Evolutionary conservation across 2,797 vertebrate genomes (phyloP), one percentile per base, ranked within the genome.

Genomic region (Dendrocincla tyrannina): DNA sequence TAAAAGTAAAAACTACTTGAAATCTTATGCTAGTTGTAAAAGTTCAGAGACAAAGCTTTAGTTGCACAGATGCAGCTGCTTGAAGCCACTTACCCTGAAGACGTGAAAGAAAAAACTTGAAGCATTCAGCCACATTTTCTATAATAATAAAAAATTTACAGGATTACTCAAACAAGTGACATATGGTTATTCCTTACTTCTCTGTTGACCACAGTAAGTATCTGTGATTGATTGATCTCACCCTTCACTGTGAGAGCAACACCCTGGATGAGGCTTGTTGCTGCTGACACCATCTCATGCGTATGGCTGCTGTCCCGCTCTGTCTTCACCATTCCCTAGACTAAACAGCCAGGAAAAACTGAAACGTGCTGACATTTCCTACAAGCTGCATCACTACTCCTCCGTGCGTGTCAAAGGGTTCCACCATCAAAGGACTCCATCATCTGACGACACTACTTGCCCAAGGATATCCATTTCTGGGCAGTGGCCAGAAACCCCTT

Each of bases 271-370:
- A 87, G 42, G 55, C 56, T 86, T 63, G 35, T 10, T 93, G 68
- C 46, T 5, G 19, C 62, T 92, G 80, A 93, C 80, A 95, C 78
- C 88, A 84, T 83, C 88, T 92, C 80, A 73, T 47, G 66, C 0
- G 4, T 50, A 95, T 79, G 81, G 93, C 91, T 93, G 85, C 89
- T 73, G 66, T 95, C 91, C 93, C 79, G 2, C 82, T 85, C 85
- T 80, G 70, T 89, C 95, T 95, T 96, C 17, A 11, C 93, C 84
- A 84, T 96, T 94, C 90, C 92, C 79, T 74, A 44, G 85, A 58
- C 62, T 93, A 49, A 95, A 91, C 56, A 95, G 93, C 90, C 96
- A 96, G 96, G 93, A 95, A 97, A 97, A 97, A 91, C 86, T 96
- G 96, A 96, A 96, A 92, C 23, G 30, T 84, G 92, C 85, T 95